These are phyloP conservation scores for Athalia cordata DNA, from an alignment of 2,888 invertebrate species.

Conservation along the genomic window DNA sequence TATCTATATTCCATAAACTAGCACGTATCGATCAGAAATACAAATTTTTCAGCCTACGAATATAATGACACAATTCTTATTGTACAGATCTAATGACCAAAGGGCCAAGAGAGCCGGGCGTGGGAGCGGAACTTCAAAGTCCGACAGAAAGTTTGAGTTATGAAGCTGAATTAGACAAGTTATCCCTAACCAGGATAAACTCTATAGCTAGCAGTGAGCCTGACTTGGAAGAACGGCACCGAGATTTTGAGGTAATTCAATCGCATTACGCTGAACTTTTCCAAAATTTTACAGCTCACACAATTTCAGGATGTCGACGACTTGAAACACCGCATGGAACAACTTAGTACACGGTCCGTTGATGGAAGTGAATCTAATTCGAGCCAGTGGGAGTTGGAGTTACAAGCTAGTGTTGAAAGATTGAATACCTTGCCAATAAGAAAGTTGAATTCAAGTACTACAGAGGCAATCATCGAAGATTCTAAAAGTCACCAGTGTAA, in stretches of 20 bases:
- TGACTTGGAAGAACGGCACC: conserved; percentile 59
- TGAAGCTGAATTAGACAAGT: conserved; percentile 62
- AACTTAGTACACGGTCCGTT: conserved; percentile 83
- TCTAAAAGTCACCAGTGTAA: conserved; percentile 1
- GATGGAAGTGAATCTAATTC: conserved; percentile 82
- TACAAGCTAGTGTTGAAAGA: conserved; percentile 86
- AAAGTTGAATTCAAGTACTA: conserved; percentile 47
- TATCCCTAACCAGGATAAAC: conserved; percentile 60
- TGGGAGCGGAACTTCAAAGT: conserved; percentile 77
- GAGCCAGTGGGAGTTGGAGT: conserved; percentile 85
- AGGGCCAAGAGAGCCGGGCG: conserved; percentile 80
- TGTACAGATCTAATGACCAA: conserved; percentile 65
- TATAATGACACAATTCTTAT: conserved; percentile 53
- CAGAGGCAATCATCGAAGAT: not conserved
- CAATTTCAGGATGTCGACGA: conserved; percentile 76
- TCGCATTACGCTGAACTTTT: no score
- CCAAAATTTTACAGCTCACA: not conserved
- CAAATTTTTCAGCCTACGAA: conserved; percentile 46
- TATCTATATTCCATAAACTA: not conserved
- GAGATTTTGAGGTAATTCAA: conserved; percentile 65
- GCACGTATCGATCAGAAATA: not conserved
- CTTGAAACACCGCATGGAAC: conserved; percentile 81
- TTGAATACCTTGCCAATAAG: conserved; percentile 77
- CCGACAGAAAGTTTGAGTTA: conserved; percentile 66
- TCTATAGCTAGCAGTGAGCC: conserved; percentile 62